Evolutionary conservation across 2,113 vertebrate species (phyloP), one percentile per base, ranked within the genome.

Genomic region (Tetraodon nigroviridis): DNA sequence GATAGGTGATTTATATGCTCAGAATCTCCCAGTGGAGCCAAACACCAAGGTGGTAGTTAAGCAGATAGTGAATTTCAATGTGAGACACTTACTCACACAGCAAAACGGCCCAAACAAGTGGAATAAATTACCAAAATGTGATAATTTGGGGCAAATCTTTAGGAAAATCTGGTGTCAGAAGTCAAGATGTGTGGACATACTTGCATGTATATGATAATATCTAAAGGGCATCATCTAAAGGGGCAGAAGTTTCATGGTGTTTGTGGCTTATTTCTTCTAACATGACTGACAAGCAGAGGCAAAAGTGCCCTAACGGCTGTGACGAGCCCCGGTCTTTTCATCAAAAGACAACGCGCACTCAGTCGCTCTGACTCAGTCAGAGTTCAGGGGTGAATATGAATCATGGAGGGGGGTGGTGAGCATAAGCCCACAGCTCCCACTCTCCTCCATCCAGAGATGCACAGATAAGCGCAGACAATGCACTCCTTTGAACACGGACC

Each of bases 401-500:
- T 86, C 78, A 76, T 64, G 54, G 58, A 59, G 75, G 55, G 69
- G 73, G 52, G 32, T 53, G 64, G 48, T 73, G 80, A 81, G 61
- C 74, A 66, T 67, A 69, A 59, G 54, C 27, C 49, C 60, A 41
- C 65, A 54, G 42, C 73, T 62, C 75, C 74, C 66, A 18, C 46
- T 10, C n/a, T 19, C 17, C 18, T n/a, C 46, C 69, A 47, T 46
- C 56, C 78, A 67, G 54, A 78, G 85, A 91, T 89, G 69, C 37
- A 74, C 65, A 72, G 87, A 90, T 90, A 88, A 89, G 75, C 68
- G 51, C 56, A 78, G 75, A 89, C 84, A 87, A 88, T 87, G 61
- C 61, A 57, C 49, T 24, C 80, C 84, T 89, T 84, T 89, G 70
- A 89, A 48, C 18, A 41, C 58, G 51, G 46, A 67, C 75, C 58